Conservation (phyloP, 1,140 invertebrate genomes). For the Diploscapter pachys region DNA sequence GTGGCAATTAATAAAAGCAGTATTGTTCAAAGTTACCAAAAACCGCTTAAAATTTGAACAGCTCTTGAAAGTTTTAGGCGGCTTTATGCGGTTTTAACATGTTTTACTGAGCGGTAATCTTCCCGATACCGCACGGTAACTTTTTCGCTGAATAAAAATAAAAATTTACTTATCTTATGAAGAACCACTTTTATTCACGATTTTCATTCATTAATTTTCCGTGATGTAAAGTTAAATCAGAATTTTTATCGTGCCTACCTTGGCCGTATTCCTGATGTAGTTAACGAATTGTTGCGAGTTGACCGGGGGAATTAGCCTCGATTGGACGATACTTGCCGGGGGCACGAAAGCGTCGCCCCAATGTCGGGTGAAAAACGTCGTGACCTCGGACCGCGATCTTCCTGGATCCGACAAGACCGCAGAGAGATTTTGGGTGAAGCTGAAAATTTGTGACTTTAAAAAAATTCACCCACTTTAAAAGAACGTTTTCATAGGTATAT, state of each 20-base stretch:
- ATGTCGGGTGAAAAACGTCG: slow-evolving; percentile 84
- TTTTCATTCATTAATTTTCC: neutral
- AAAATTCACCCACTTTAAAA: neutral
- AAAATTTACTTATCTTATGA: too few relatives aligned
- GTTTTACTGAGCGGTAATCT: too few relatives aligned
- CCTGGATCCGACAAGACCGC: slow-evolving; percentile 93
- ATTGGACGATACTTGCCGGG: slow-evolving; percentile 71
- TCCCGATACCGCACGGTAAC: too few relatives aligned
- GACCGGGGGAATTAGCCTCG: slow-evolving; percentile 78
- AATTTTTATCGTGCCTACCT: slow-evolving; percentile 43
- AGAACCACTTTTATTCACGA: too few relatives aligned
- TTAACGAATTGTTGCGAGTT: slow-evolving; percentile 78
- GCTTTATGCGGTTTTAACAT: too few relatives aligned
- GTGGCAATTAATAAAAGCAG: too few relatives aligned
- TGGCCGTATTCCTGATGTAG: slow-evolving; percentile 71
- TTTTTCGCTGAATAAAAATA: too few relatives aligned
- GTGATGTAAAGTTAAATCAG: slow-evolving; percentile 22
- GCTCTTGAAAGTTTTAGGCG: too few relatives aligned
- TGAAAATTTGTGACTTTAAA: slow-evolving; percentile 12
- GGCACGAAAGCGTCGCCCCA: slow-evolving; percentile 94
- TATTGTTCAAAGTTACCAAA: too few relatives aligned
- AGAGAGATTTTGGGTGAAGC: slow-evolving; percentile 80
- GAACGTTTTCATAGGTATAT: slow-evolving; percentile 8
- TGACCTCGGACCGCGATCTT: slow-evolving; percentile 71
- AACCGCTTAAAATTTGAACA: too few relatives aligned